phyloP scores from a whole-genome alignment of 2,797 vertebrate genomes.

The Chiroxiphia lanceolata region DNA sequence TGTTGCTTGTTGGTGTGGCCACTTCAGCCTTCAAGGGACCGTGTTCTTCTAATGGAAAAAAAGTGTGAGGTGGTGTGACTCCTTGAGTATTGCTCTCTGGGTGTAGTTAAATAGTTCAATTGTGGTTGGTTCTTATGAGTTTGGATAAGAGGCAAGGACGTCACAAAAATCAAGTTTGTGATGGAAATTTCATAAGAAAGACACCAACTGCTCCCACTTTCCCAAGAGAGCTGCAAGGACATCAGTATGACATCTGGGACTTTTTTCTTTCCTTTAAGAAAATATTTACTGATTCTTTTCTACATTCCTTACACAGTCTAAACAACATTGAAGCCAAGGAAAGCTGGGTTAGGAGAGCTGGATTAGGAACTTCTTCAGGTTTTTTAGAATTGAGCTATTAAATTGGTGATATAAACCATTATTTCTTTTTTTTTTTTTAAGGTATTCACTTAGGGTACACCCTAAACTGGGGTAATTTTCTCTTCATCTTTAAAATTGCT shows the following conservation, averaged over 20 bases:
- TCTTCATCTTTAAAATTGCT: neutral
- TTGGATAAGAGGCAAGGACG: neutral
- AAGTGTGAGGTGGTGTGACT: neutral
- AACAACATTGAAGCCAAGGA: slow-evolving; percentile 36
- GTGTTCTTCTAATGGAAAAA: neutral
- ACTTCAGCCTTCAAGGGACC: neutral
- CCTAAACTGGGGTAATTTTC: neutral
- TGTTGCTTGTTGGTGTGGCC: neutral
- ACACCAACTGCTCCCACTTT: neutral
- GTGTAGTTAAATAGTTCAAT: neutral
- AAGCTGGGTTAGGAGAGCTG: neutral
- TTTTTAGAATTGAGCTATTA: neutral
- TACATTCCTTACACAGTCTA: slow-evolving; percentile 34
- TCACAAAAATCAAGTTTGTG: neutral
- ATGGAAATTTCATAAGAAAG: slow-evolving; percentile 24
- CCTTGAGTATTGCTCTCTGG: neutral
- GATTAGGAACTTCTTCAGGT: neutral
- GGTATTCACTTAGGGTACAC: neutral
- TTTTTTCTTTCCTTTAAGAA: slow-evolving; percentile 7
- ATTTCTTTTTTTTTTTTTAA: neutral
- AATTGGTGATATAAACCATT: neutral
- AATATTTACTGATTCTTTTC: slow-evolving; percentile 50
- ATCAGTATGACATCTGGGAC: neutral
- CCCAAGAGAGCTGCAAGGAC: neutral
- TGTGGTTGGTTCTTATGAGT: neutral